Evolutionary conservation across 1,140 invertebrate genomes (phyloP).

Genomic region (Drosophila sp.): DNA sequence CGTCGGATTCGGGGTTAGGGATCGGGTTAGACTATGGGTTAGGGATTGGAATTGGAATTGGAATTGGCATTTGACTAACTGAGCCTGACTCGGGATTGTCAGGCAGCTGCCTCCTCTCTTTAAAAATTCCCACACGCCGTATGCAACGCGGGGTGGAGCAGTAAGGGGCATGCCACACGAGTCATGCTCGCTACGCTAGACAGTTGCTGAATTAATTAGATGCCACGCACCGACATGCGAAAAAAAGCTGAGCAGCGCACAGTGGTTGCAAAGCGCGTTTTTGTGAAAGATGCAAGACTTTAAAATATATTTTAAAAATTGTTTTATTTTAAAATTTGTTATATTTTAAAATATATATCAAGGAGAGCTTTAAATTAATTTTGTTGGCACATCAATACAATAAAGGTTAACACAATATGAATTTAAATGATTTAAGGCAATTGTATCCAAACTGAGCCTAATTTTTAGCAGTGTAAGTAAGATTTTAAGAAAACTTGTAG

Average conservation of each 20-base stretch:
- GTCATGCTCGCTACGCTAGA: conserved; percentile 38
- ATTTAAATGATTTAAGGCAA: too few species aligned
- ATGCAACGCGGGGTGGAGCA: conserved; percentile 14
- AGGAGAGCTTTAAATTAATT: too few species aligned
- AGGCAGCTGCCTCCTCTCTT: conserved; percentile 71
- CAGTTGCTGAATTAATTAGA: conserved; percentile 82
- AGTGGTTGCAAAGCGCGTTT: conserved; percentile 18
- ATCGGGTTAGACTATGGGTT: neutral
- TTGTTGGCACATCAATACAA: too few species aligned
- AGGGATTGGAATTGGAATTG: conserved; percentile 4
- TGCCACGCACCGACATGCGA: conserved; percentile 54
- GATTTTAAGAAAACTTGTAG: too few species aligned
- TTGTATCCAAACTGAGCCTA: too few species aligned
- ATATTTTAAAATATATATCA: too few species aligned
- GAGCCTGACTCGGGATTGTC: conserved; percentile 15
- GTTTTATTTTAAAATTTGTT: too few species aligned
- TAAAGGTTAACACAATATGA: too few species aligned
- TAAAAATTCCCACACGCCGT: conserved; percentile 81
- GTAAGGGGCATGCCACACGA: neutral
- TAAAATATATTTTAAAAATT: neutral
- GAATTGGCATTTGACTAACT: conserved; percentile 6
- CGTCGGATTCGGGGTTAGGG: conserved; percentile 4
- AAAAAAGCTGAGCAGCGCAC: conserved; percentile 37
- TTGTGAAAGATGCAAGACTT: too few species aligned
- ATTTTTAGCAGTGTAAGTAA: too few species aligned